Percentiles rank a stretch among this genome's conserved stretches.
These are phyloP conservation scores for Thermophis baileyi DNA, from an alignment of 2,113 vertebrate species.

Conservation along the genomic window DNA sequence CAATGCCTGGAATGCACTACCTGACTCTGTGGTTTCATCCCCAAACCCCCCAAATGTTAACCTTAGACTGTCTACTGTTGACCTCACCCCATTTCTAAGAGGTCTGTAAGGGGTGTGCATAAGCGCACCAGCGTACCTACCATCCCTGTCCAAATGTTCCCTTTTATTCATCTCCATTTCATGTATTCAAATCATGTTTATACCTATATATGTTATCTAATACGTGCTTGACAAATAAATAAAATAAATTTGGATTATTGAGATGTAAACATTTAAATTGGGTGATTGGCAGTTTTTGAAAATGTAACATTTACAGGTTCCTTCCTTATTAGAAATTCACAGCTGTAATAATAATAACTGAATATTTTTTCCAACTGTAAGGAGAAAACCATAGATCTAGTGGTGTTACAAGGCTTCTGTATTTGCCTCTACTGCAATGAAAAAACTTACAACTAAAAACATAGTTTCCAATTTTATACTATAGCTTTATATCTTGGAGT, in stretches of 20 bases:
- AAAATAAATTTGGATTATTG: background rate
- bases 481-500: background rate
- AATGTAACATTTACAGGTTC: background rate
- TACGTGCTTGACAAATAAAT: no score
- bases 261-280: background rate
- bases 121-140: no score
- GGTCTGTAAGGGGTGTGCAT: no score
- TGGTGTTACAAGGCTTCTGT: background rate
- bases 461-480: background rate
- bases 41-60: no score
- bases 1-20: no score
- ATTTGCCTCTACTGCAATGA: background rate
- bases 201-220: no score
- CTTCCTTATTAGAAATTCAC: background rate
- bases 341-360: background rate
- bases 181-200: no score
- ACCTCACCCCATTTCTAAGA: no score
- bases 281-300: background rate
- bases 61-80: no score
- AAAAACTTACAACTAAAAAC: background rate
- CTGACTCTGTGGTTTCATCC: no score
- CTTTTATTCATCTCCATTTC: no score
- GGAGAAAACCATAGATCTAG: background rate
- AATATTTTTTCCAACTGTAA: background rate
- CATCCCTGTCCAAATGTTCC: no score